Evolutionary conservation across 1,140 invertebrate genomes (phyloP), one percentile per base, ranked within the genome.

Genomic region (Meteorus sp.): DNA sequence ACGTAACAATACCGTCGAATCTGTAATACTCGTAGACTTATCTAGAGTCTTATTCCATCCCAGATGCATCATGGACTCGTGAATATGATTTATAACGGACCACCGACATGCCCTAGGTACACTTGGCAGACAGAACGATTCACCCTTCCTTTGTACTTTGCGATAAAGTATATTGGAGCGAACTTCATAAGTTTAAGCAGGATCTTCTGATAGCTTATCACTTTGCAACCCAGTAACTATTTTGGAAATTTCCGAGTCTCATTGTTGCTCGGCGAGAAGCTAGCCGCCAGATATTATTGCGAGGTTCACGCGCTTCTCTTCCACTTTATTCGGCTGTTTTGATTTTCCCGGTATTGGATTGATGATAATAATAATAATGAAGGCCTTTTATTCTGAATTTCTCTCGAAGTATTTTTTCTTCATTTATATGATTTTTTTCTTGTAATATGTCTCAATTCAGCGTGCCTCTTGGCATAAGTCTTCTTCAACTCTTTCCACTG

Each of bases 21-120:
- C 66, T 71, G 56, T 65, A 73, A 45, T 65, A 45, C 54, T 65
- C 57, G n/a, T 62, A 55, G 0, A 70, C 59, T 47, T 64, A 11
- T 63, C 53, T 23, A 71, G 44, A 2, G 66, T 73, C 37, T 70
- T 72, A 25, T 71, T 60, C 48, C 65, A 60, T 1, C 65, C 64
- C 23, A 68, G 65, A 64, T 70, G 70, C 3, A 51, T 20, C 2
- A 60, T 47, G 13, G 53, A 44, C n/a, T 72, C 68, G 50, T 75
- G 77, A 3, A 70, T 53, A 50, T 66, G 60, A 25, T 74, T 70
- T 39, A 79, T 68, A 6, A 77, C 48, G 0, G 68, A 68, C 65
- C 68, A 72, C 43, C 53, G 51, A 19, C 71, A 67, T 1, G 64
- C 31, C 17, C 64, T 54, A 0, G 73, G 70, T 9, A 75, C 51